Evolutionary conservation across 2,797 vertebrate species (phyloP).

Genomic region (Chanos chanos): DNA sequence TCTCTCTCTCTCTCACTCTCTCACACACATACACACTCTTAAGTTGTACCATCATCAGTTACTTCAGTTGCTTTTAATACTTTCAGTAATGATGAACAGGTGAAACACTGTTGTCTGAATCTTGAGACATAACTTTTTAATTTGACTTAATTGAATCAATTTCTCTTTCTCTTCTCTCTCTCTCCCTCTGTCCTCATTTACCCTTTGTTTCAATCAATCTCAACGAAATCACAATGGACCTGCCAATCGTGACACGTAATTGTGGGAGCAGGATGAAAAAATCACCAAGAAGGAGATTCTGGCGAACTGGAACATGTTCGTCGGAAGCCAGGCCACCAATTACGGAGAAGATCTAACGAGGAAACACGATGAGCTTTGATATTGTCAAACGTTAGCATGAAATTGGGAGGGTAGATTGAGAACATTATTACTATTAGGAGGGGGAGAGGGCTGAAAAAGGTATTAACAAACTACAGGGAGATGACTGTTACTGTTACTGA

Average conservation of each 20-base stretch:
- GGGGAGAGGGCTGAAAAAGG: neutral
- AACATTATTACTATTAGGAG: neutral
- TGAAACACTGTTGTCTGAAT: too few relatives aligned
- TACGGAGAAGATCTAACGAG: conserved; percentile 89
- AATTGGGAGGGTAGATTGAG: neutral
- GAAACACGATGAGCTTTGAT: conserved; percentile 85
- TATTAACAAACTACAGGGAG: conserved; percentile 6
- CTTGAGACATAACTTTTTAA: too few relatives aligned
- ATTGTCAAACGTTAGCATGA: conserved; percentile 7
- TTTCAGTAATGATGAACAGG: too few relatives aligned
- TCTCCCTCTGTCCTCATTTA: neutral
- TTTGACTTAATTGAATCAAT: conserved; percentile 50
- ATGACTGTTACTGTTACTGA: conserved; percentile 4
- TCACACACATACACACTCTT: too few relatives aligned
- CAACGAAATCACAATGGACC: conserved; percentile 40
- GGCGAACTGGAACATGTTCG: conserved; percentile 93
- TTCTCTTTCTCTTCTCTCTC: conserved; percentile 22
- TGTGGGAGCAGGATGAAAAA: conserved; percentile 74
- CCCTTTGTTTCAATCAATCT: conserved; percentile 41
- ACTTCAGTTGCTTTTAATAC: too few relatives aligned
- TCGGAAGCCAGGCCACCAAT: conserved; percentile 91
- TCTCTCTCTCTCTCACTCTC: too few relatives aligned
- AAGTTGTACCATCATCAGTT: too few relatives aligned
- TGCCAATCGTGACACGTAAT: conserved; percentile 35
- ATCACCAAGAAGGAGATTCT: conserved; percentile 87